Evolutionary conservation across 1,140 invertebrate genomes (phyloP).

Genomic region (Pseudomyrmex sp.): DNA sequence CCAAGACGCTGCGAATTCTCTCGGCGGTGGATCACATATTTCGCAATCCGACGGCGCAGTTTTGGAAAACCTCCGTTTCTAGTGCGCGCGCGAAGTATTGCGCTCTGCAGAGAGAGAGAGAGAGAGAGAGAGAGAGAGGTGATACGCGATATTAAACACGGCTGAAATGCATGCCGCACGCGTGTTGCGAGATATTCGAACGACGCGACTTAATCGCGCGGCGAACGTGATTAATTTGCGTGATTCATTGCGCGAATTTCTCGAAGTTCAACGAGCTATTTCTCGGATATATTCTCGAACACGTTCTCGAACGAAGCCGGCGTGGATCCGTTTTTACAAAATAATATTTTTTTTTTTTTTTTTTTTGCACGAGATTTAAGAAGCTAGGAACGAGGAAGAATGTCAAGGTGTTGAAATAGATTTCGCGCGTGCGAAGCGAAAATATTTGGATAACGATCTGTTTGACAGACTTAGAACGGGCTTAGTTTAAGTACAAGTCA

Average conservation of each 20-base stretch:
- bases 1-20: constrained; percentile 55
- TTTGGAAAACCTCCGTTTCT: constrained; percentile 48
- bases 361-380: not conserved
- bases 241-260: not conserved
- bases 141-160: constrained; percentile 52
- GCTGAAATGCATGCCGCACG: not conserved
- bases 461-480: constrained; percentile 64
- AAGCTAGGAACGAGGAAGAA: not conserved
- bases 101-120: not conserved
- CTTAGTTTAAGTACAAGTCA: constrained; percentile 53
- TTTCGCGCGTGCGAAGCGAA: not conserved
- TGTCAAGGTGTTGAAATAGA: not conserved
- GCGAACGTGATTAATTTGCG: not conserved
- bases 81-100: constrained; percentile 32
- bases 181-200: not conserved
- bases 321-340: not conserved
- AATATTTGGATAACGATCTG: constrained; percentile 49
- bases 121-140: not conserved
- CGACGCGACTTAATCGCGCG: not conserved
- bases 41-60: constrained; percentile 46
- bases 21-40: constrained; percentile 47
- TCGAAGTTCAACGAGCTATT: not conserved
- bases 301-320: not conserved
- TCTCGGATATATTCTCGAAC: not conserved
- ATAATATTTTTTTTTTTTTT: not conserved